Evolutionary conservation across 2,797 vertebrate species (phyloP).

Genomic region (Poeciliopsis presidionis): DNA sequence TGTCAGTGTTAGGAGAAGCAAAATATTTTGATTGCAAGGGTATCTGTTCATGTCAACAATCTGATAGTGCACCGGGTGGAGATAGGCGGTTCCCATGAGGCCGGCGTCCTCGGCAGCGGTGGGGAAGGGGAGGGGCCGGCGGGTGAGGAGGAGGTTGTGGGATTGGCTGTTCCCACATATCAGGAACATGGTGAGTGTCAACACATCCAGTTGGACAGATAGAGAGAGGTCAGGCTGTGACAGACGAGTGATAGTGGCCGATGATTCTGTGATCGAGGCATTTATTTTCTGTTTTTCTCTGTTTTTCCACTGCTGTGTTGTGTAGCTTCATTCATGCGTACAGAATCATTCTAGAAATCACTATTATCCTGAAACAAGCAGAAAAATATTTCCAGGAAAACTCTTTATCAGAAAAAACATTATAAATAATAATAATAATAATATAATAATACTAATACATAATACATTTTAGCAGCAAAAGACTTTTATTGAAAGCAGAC

Average conservation of each 20-base stretch:
- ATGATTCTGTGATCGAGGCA: constrained; percentile 23
- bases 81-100: constrained; percentile 85
- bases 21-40: constrained; percentile 91
- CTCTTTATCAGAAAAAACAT: not conserved
- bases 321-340: not conserved
- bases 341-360: not conserved
- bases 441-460: too few relatives aligned
- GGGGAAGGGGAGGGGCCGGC: constrained; percentile 10
- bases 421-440: not conserved
- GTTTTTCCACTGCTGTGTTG: not conserved
- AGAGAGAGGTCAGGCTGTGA: constrained; percentile 69
- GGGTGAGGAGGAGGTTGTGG: constrained; percentile 36
- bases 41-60: constrained; percentile 90
- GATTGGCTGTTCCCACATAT: constrained; percentile 75
- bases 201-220: constrained; percentile 71
- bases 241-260: constrained; percentile 47
- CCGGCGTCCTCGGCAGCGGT: constrained; percentile 58
- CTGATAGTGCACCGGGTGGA: constrained; percentile 81
- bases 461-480: too few relatives aligned
- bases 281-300: not conserved
- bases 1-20: constrained; percentile 85
- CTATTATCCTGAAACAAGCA: not conserved
- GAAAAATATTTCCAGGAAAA: not conserved
- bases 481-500: too few relatives aligned
- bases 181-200: constrained; percentile 78